These are phyloP conservation scores for Mantis religiosa DNA, from an alignment of 2,888 invertebrate genomes.

Conservation along the genomic window DNA sequence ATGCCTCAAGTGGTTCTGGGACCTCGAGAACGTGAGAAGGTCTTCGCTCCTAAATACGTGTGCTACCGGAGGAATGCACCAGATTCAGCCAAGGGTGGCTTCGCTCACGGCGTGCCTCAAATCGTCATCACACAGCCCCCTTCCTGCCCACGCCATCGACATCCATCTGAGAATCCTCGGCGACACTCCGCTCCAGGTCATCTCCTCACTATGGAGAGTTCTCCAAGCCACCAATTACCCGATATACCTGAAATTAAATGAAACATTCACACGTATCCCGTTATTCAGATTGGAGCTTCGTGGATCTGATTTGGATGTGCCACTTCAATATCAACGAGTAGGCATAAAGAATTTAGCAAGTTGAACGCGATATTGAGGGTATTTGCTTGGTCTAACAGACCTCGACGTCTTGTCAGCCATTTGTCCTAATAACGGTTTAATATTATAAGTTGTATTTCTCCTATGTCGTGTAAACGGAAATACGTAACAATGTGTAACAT, in stretches of 20 bases:
- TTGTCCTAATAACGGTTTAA: too few relatives aligned
- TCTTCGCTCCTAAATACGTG: conserved; percentile 30
- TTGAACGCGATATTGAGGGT: too few relatives aligned
- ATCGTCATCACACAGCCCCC: conserved; percentile 17
- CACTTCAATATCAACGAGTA: too few relatives aligned
- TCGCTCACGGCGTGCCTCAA: conserved; percentile 12
- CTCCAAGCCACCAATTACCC: background rate
- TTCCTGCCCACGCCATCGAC: background rate
- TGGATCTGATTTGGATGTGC: too few relatives aligned
- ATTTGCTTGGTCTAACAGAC: too few relatives aligned
- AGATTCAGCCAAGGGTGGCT: background rate
- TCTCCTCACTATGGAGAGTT: background rate
- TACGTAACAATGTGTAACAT: too few relatives aligned
- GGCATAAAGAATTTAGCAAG: too few relatives aligned
- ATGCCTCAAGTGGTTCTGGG: background rate
- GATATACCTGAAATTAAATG: background rate
- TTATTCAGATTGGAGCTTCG: too few relatives aligned
- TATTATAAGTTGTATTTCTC: too few relatives aligned
- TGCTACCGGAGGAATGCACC: conserved; percentile 17
- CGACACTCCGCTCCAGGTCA: conserved; percentile 24
- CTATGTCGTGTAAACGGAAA: too few relatives aligned
- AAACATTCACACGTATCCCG: background rate
- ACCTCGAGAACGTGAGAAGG: conserved; percentile 16
- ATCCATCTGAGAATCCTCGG: background rate
- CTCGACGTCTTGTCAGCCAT: too few relatives aligned